Conservation (phyloP, 1,140 invertebrate species). For the Zaprionus camerounensis region DNA sequence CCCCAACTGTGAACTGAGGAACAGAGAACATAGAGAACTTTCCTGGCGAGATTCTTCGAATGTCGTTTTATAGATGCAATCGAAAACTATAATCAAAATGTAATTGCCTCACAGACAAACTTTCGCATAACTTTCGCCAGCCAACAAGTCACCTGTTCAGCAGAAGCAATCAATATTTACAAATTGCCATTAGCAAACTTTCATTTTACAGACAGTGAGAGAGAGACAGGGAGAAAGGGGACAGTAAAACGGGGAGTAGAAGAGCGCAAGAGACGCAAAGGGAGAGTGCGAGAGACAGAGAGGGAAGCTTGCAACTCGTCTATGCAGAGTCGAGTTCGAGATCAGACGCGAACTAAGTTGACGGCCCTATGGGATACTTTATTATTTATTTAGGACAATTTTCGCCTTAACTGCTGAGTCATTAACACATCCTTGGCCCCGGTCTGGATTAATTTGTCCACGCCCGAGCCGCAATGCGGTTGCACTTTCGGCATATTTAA, state of each 20-base stretch:
- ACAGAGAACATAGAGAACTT: not conserved
- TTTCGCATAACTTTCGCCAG: constrained; percentile 15
- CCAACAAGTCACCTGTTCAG: constrained; percentile 30
- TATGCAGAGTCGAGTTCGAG: not conserved
- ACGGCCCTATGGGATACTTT: not conserved
- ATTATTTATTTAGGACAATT: constrained; percentile 5
- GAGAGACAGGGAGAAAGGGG: not conserved
- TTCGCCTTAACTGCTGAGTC: not conserved
- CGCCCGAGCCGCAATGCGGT: constrained; percentile 13
- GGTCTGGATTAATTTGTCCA: constrained; percentile 42
- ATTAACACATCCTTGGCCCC: constrained; percentile 2
- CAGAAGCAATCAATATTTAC: constrained; percentile 62
- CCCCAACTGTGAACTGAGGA: not conserved
- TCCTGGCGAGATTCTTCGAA: not conserved
- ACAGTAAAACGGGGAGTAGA: not conserved
- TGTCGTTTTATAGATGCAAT: not conserved
- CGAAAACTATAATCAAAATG: constrained; percentile 21
- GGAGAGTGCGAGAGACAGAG: not conserved
- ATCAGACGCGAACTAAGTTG: not conserved
- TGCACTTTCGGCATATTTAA: constrained; percentile 37
- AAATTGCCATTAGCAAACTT: constrained; percentile 63
- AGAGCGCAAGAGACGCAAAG: not conserved
- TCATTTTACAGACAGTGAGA: constrained; percentile 6
- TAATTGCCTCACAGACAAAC: constrained; percentile 32
- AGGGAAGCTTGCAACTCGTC: not conserved